Evolutionary conservation across 64 coral and sea anemone genomes (phyloP).

Genomic region (Montipora foliosa): DNA sequence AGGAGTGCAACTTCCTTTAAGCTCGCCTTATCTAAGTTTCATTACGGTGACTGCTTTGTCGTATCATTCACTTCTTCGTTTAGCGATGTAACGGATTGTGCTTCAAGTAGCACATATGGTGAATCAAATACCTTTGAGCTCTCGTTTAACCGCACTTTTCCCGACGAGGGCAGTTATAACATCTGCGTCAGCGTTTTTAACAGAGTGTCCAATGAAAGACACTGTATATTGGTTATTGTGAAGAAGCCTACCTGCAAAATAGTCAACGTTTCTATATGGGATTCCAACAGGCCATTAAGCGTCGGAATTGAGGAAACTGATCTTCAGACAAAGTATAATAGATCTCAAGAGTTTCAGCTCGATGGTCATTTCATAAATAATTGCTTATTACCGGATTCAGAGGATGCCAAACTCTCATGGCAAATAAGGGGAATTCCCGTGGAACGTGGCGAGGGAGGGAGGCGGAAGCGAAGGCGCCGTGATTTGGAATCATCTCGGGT

Average conservation of each 20-base stretch:
- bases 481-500: not conserved
- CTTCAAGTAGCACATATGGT: not conserved
- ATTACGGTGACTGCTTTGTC: slow-evolving; percentile 33
- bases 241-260: slow-evolving; percentile 18
- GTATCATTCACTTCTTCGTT: not conserved
- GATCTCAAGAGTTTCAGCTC: slow-evolving; percentile 5
- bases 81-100: slow-evolving; percentile 5
- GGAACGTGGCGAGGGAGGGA: not conserved
- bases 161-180: slow-evolving; percentile 22
- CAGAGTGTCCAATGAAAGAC: slow-evolving; percentile 4
- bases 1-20: slow-evolving; percentile 13
- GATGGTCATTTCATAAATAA: not conserved
- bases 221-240: not conserved
- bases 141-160: not conserved
- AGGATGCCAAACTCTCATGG: not conserved
- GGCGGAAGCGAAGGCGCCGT: not conserved
- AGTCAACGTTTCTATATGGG: slow-evolving; percentile 27
- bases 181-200: slow-evolving; percentile 15
- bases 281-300: not conserved
- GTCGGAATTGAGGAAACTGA: too few species aligned
- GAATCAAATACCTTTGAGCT: not conserved
- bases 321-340: not conserved
- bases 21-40: slow-evolving; percentile 1
- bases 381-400: not conserved
- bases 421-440: not conserved